phyloP scores from a whole-genome alignment of 1,140 invertebrate species.

The Megathymus violae region DNA sequence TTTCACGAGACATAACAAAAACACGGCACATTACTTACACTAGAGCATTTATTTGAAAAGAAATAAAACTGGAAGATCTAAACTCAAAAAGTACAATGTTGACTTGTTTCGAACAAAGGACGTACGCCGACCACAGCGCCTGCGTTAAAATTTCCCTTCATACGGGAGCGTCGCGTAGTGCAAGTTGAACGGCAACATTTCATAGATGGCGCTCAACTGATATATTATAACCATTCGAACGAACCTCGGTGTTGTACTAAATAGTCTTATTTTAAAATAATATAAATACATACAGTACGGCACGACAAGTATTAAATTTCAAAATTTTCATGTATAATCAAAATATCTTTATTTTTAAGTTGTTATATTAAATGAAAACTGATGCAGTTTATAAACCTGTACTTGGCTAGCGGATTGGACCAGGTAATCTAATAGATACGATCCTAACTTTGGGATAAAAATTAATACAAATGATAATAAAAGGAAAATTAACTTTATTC shows the following conservation, averaged over 20 bases:
- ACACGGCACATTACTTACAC: conserved; percentile 69
- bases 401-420: too few species aligned
- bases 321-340: too few species aligned
- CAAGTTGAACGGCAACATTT: conserved; percentile 46
- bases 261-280: too few species aligned
- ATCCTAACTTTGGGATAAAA: too few species aligned
- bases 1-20: conserved; percentile 53
- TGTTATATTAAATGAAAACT: too few species aligned
- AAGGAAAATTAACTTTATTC: too few species aligned
- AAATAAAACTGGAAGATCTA: conserved; percentile 67
- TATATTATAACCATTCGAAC: background rate
- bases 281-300: background rate
- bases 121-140: conserved; percentile 80
- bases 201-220: conserved; percentile 68
- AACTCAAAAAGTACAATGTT: conserved; percentile 78
- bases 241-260: conserved; percentile 1
- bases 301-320: too few species aligned
- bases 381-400: too few species aligned
- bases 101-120: conserved; percentile 83
- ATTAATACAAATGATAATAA: too few species aligned
- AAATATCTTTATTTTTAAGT: too few species aligned
- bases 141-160: conserved; percentile 71
- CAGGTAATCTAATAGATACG: too few species aligned
- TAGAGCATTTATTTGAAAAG: conserved; percentile 53
- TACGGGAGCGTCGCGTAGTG: conserved; percentile 66